Conservation (phyloP, 1,140 invertebrate species). For the Nylanderia fulva region DNA sequence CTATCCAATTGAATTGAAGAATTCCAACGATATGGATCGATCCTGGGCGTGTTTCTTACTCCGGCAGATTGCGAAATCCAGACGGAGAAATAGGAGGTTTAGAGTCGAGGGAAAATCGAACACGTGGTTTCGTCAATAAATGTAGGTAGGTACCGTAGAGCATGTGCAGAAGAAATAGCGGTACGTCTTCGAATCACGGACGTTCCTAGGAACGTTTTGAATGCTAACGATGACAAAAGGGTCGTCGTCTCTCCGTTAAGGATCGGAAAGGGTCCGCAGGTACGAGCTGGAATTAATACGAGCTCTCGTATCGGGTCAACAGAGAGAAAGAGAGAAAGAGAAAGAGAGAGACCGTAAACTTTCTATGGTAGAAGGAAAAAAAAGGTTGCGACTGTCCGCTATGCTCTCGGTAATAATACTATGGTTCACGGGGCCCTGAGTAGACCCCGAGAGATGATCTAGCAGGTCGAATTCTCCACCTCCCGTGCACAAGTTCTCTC, state of each 20-base stretch:
- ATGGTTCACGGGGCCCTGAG: slow-evolving; percentile 11
- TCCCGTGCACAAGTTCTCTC: slow-evolving; percentile 9
- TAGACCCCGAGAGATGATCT: slow-evolving; percentile 38
- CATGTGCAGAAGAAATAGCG: slow-evolving; percentile 20
- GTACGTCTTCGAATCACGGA: slow-evolving; percentile 43
- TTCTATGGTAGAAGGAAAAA: slow-evolving; percentile 11
- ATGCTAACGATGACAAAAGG: slow-evolving; percentile 39
- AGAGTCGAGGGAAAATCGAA: slow-evolving; percentile 31
- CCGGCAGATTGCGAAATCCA: slow-evolving; percentile 32
- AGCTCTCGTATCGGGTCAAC: slow-evolving; percentile 5
- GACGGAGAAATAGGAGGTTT: slow-evolving; percentile 14
- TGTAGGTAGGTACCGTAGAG: neutral
- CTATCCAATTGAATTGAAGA: neutral
- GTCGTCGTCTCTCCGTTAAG: neutral
- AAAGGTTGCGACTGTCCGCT: slow-evolving; percentile 28
- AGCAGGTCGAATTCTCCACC: slow-evolving; percentile 49
- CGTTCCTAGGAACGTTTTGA: slow-evolving; percentile 13
- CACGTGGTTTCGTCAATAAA: slow-evolving; percentile 8
- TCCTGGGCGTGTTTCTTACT: slow-evolving; percentile 37
- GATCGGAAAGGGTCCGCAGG: slow-evolving; percentile 41
- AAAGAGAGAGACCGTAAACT: slow-evolving; percentile 11
- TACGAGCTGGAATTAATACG: slow-evolving; percentile 51
- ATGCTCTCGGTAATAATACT: slow-evolving; percentile 51
- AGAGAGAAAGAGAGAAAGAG: neutral
- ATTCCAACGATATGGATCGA: slow-evolving; percentile 40